Conservation (phyloP, 2,113 vertebrate species). For the Chlorocebus sabaeus region DNA sequence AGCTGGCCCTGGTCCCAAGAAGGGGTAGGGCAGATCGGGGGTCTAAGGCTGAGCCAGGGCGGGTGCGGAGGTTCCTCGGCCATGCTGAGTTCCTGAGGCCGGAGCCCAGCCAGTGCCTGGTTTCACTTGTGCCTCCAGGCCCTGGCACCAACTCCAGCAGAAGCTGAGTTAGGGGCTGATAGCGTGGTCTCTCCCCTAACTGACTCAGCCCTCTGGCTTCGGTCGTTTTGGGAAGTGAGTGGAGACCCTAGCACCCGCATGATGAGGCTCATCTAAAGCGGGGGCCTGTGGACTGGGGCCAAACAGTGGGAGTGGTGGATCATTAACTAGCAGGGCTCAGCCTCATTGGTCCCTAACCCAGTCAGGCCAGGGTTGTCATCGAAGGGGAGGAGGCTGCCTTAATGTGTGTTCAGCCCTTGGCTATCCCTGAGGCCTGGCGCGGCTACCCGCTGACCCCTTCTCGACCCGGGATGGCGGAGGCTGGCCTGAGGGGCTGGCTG, state of each 20-base stretch:
- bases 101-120: not conserved
- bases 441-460: not conserved
- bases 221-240: not conserved
- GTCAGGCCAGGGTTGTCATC: not conserved
- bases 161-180: not conserved
- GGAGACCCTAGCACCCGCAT: not conserved
- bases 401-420: not conserved
- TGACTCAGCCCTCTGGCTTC: not conserved
- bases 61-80: not conserved
- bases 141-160: not conserved
- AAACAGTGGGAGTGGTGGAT: not conserved
- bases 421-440: not conserved
- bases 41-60: not conserved
- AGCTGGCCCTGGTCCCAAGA: not conserved
- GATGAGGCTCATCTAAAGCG: not conserved
- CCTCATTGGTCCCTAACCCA: constrained; percentile 9
- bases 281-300: not conserved
- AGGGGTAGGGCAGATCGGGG: not conserved
- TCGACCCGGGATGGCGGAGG: not conserved
- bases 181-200: too few species aligned
- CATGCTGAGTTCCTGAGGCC: not conserved
- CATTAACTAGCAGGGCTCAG: constrained; percentile 51
- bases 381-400: not conserved
- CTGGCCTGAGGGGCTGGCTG: not conserved
- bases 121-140: fast-evolving